A percentile compares a stretch with the other conserved stretches of the same genome.
phyloP scores from a whole-genome alignment of 2,797 vertebrate genomes.

The Philypnodon macrostomus region DNA sequence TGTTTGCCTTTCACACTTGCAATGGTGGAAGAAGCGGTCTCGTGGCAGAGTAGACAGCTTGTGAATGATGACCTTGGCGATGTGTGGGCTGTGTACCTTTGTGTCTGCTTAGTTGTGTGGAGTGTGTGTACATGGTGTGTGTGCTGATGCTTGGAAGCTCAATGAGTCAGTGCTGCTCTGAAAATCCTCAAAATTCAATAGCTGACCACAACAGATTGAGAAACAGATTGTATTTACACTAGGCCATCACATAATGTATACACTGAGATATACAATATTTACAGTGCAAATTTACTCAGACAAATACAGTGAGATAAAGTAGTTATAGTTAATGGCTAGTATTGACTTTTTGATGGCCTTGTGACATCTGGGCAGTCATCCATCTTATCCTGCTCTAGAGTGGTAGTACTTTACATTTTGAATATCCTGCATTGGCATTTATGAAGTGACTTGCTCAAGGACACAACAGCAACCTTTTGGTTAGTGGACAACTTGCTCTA shows the following conservation, averaged over 20 bases:
- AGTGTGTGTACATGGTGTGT: conserved; percentile 35
- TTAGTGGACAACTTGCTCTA: too few species aligned
- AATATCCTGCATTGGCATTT: too few species aligned
- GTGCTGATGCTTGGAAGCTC: conserved; percentile 27
- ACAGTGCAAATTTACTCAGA: background rate
- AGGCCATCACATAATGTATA: too few species aligned
- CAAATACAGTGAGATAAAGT: too few species aligned
- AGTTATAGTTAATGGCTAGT: too few species aligned
- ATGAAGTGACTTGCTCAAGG: too few species aligned
- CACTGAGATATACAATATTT: background rate
- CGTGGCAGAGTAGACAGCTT: conserved; percentile 28
- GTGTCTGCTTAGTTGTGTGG: conserved; percentile 7
- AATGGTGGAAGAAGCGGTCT: background rate
- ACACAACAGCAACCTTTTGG: too few species aligned
- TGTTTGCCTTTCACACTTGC: background rate
- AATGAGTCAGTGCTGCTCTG: conserved; percentile 32
- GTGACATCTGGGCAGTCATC: too few species aligned
- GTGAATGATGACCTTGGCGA: conserved; percentile 33
- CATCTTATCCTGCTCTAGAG: too few species aligned
- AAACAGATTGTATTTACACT: background rate
- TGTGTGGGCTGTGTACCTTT: conserved; percentile 7
- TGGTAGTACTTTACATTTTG: too few species aligned
- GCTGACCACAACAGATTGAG: background rate
- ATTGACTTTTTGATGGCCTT: too few species aligned
- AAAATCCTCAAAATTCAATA: background rate